phyloP scores from a whole-genome alignment of 2,797 vertebrate species.

The Poecilia picta region DNA sequence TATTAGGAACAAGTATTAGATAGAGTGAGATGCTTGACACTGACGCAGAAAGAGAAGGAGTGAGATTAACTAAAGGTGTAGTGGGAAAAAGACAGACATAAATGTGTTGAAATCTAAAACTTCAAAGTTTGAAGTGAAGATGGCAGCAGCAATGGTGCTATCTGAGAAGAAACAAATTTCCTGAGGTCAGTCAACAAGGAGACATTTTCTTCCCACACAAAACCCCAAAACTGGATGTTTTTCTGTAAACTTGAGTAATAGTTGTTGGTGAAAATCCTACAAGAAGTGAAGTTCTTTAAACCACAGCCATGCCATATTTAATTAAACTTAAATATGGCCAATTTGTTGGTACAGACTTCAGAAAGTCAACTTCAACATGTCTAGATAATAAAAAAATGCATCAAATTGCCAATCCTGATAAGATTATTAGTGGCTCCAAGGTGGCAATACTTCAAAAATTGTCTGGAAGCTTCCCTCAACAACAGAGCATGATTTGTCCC shows the following conservation, averaged over 20 bases:
- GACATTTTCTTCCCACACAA: neutral
- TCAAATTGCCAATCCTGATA: neutral
- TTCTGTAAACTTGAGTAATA: neutral
- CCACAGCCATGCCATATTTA: neutral
- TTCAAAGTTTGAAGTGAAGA: neutral
- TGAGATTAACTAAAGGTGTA: conserved; percentile 13
- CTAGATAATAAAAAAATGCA: neutral
- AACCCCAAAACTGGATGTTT: neutral
- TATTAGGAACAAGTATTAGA: conserved; percentile 38
- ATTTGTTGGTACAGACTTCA: neutral
- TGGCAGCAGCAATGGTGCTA: neutral
- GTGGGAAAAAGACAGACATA: neutral
- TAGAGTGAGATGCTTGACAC: conserved; percentile 24
- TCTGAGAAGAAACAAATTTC: neutral
- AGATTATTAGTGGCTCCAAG: neutral
- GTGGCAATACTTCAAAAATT: neutral
- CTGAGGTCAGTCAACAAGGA: neutral
- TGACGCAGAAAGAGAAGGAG: conserved; percentile 1
- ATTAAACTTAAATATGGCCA: neutral
- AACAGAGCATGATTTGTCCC: neutral
- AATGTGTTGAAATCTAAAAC: conserved; percentile 1
- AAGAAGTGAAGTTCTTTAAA: neutral
- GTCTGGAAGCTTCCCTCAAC: neutral
- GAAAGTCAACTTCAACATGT: neutral
- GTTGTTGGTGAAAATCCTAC: neutral